Conservation (phyloP, 2,113 vertebrate species). For the Chaetorhynchus papuensis region DNA sequence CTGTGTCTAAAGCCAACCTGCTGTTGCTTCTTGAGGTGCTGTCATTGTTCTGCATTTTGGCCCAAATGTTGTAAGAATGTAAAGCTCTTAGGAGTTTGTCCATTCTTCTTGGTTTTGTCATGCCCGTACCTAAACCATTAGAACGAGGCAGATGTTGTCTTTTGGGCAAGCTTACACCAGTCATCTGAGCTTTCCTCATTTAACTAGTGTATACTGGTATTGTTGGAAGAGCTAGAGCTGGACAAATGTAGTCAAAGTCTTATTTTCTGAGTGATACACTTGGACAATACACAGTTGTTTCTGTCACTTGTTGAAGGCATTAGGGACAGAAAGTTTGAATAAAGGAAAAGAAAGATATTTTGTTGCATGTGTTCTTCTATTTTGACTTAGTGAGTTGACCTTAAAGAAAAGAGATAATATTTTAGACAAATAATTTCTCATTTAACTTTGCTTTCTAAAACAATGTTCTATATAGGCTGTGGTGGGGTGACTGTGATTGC, state of each 20-base stretch:
- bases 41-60: neutral
- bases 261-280: neutral
- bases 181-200: neutral
- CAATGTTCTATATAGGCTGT: neutral
- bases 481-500: neutral
- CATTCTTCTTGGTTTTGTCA: neutral
- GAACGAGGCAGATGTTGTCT: neutral
- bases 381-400: conserved; percentile 1
- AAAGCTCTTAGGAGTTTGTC: neutral
- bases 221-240: neutral
- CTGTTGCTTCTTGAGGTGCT: neutral
- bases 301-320: neutral
- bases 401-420: conserved; percentile 14
- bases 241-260: neutral
- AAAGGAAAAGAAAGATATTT: neutral
- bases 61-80: neutral
- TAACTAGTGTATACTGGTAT: neutral
- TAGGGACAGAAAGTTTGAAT: neutral
- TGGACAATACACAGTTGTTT: neutral
- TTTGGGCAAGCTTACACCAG: neutral
- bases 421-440: conserved; percentile 15
- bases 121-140: rapidly evolving
- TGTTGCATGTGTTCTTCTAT: neutral
- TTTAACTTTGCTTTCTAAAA: conserved; percentile 8
- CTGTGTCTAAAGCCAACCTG: neutral